These are phyloP conservation scores for Chrysomallon squamiferum DNA, from an alignment of 1,140 invertebrate species.

Conservation along the genomic window DNA sequence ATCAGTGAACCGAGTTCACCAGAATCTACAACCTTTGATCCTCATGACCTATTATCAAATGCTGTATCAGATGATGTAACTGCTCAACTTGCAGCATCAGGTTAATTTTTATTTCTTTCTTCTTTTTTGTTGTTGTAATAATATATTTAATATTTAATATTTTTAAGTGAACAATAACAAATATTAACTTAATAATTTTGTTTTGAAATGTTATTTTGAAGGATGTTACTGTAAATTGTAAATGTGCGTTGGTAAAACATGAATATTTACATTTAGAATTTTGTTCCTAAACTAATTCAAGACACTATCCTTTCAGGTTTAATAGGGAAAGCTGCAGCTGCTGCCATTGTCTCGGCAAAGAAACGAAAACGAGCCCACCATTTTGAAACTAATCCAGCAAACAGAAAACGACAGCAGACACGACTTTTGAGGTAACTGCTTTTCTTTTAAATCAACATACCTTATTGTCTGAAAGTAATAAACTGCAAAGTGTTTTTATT, in stretches of 20 bases:
- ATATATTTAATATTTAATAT: too few relatives aligned
- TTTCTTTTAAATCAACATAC: not conserved
- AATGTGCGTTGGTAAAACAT: too few relatives aligned
- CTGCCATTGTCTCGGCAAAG: conserved; percentile 95
- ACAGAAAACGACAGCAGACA: conserved; percentile 95
- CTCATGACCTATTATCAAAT: conserved; percentile 60
- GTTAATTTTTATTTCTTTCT: conserved; percentile 52
- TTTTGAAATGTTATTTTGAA: too few relatives aligned
- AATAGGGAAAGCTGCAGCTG: conserved; percentile 94
- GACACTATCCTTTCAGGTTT: too few relatives aligned
- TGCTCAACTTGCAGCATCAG: conserved; percentile 92
- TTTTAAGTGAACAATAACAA: too few relatives aligned
- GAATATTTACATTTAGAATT: too few relatives aligned
- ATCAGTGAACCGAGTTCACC: conserved; percentile 62
- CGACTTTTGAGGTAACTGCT: conserved; percentile 78
- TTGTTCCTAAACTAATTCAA: too few relatives aligned
- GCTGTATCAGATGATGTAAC: conserved; percentile 84
- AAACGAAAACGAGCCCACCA: conserved; percentile 94
- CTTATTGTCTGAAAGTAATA: too few relatives aligned
- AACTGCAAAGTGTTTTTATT: too few relatives aligned
- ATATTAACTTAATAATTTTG: too few relatives aligned
- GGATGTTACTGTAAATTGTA: too few relatives aligned
- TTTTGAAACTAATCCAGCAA: conserved; percentile 97
- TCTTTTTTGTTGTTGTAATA: too few relatives aligned
- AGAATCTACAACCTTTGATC: conserved; percentile 63